Evolutionary conservation across 2,797 vertebrate genomes (phyloP), one percentile per base, ranked within the genome.

Genomic region (Serranus cabrilla): DNA sequence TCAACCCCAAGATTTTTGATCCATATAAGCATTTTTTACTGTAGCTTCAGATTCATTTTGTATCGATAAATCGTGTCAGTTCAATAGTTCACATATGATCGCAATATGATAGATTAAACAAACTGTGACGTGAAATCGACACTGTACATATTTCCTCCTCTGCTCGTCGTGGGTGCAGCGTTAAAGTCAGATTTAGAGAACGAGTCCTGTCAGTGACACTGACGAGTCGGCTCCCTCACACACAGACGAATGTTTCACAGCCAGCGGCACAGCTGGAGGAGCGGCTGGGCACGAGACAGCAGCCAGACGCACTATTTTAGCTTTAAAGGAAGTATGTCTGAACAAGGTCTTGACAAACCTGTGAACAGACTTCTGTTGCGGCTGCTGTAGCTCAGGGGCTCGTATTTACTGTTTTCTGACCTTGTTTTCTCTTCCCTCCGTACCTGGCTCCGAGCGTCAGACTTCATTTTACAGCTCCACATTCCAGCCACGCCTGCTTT

Each of bases 261-360:
- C 70, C 21, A 55, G 43, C 2, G 2, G 59, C 69, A 40, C 63
- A 60, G 72, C 80, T 78, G 59, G 66, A 55, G 52, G 63, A 67
- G 40, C 34, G 60, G 31, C 61, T 7, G 40, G 54, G 57, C 71
- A 71, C 21, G 16, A 66, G 77, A 66, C 72, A 10, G 37, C 56
- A 74, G 46, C 14, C 63, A 55, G 68, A 40, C 42, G 2, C 60
- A 20, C 23, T 54, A 47, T 54, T 65, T 71, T 43, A 34, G 50
- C 34, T 25, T 11, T 21, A 63, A 55, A 62, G 37, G 14, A 52
- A 20, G 11, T 43, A 68, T 31, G 45, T 54, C 50, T 62, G 54
- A 74, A 81, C 72, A 42, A 42, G 62, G 40, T 54, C 7, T 46
- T n/a, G 13, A 56, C 42, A 55, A 63, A 76, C 50, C 34, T 57